These are phyloP conservation scores for Merodon equestris DNA, from an alignment of 2,888 invertebrate species.

Conservation along the genomic window DNA sequence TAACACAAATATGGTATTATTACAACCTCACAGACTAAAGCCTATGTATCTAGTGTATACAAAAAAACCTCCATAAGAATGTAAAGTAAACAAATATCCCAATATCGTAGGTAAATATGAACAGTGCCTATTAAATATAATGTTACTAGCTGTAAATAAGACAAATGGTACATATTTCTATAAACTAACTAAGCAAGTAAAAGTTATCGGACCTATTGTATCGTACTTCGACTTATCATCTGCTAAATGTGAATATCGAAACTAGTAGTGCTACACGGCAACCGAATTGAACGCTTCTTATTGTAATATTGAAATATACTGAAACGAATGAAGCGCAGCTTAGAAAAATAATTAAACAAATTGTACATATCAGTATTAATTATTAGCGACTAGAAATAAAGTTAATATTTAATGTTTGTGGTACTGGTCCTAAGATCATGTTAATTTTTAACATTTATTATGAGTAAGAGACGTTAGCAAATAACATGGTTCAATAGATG, in stretches of 20 bases:
- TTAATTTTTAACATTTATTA: constrained; percentile 51
- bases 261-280: no score
- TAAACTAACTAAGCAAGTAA: no score
- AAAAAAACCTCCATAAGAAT: constrained; percentile 23
- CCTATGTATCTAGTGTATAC: not conserved
- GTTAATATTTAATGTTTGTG: constrained; percentile 45
- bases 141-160: constrained; percentile 36
- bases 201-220: not conserved
- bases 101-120: constrained; percentile 63
- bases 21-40: constrained; percentile 15
- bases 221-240: constrained; percentile 5
- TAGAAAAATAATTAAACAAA: constrained; percentile 30
- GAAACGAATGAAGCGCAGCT: constrained; percentile 4
- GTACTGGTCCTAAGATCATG: constrained; percentile 47
- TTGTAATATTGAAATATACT: constrained; percentile 24
- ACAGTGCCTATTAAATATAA: constrained; percentile 60
- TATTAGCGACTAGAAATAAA: constrained; percentile 23
- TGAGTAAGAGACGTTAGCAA: constrained; percentile 29
- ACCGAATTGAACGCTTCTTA: constrained; percentile 59
- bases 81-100: constrained; percentile 48
- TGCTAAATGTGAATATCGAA: constrained; percentile 11
- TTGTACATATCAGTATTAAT: constrained; percentile 61
- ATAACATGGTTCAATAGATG: constrained; percentile 40
- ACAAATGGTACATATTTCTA: constrained; percentile 36
- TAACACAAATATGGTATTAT: not conserved